A percentile compares a stretch with the other conserved stretches of the same genome.
Evolutionary conservation across 1,140 invertebrate species (phyloP).

Genomic region (Pantala flavescens): DNA sequence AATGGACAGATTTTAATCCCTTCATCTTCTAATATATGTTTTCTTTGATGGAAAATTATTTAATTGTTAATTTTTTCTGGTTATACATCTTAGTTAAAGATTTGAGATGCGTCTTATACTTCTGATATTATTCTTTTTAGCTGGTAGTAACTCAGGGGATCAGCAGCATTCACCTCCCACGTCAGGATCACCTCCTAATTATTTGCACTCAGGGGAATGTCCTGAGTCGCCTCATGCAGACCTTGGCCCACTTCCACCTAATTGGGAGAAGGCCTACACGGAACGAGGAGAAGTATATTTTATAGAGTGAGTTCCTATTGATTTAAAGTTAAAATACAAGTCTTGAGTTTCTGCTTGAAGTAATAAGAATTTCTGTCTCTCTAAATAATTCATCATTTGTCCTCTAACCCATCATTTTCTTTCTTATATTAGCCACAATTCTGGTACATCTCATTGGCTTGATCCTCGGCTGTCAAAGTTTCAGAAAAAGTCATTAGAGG

Average conservation of each 20-base stretch:
- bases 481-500: conserved; percentile 80
- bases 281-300: conserved; percentile 95
- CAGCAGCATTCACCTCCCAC: background rate
- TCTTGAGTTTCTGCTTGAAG: background rate
- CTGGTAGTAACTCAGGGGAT: background rate
- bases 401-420: conserved; percentile 22
- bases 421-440: conserved; percentile 63
- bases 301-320: conserved; percentile 69
- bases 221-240: conserved; percentile 38
- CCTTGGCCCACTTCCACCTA: conserved; percentile 80
- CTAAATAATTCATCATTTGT: conserved; percentile 10
- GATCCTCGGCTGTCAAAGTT: conserved; percentile 84
- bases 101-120: too few species aligned
- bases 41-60: too few species aligned
- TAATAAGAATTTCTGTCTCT: background rate
- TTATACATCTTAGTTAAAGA: too few species aligned
- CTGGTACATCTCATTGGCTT: conserved; percentile 90
- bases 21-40: too few species aligned
- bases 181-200: conserved; percentile 23
- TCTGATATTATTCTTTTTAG: too few species aligned
- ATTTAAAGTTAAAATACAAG: background rate
- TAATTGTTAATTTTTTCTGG: too few species aligned
- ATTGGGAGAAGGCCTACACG: conserved; percentile 96
- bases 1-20: too few species aligned
- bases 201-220: conserved; percentile 26